Evolutionary conservation across 2,888 invertebrate species (phyloP).

Genomic region (Chalcosyrphus nemorum): DNA sequence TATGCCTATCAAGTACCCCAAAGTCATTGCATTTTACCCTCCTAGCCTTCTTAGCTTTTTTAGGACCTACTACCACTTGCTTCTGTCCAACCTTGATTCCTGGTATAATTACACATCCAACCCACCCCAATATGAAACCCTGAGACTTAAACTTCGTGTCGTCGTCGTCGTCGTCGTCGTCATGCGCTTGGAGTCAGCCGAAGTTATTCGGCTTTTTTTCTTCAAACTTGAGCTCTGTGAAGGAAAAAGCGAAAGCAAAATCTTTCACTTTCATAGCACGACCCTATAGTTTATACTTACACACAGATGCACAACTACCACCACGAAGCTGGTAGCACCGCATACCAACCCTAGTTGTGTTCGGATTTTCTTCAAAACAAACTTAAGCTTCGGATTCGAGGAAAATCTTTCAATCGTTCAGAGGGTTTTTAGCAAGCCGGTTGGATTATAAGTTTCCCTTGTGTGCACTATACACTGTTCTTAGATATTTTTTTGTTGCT

Average conservation of each 20-base stretch:
- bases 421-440: conserved; percentile 79
- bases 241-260: conserved; percentile 64
- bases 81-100: conserved; percentile 45
- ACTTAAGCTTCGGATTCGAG: conserved; percentile 80
- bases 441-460: conserved; percentile 65
- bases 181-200: conserved; percentile 58
- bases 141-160: conserved; percentile 53
- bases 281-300: background rate
- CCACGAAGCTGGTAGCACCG: too few species aligned
- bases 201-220: conserved; percentile 21
- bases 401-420: conserved; percentile 80
- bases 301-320: conserved; percentile 2
- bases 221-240: conserved; percentile 15
- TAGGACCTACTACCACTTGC: conserved; percentile 2
- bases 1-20: background rate
- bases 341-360: background rate
- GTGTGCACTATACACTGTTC: conserved; percentile 4
- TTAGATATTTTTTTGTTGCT: conserved; percentile 17
- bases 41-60: background rate
- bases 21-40: conserved; percentile 35
- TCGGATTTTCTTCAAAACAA: conserved; percentile 74
- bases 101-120: conserved; percentile 41
- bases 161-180: conserved; percentile 32
- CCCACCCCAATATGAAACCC: conserved; percentile 4
- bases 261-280: conserved; percentile 63